Base-by-base conservation (phyloP, 2,113 vertebrate species). In the Microcebus griseorufus region DNA sequence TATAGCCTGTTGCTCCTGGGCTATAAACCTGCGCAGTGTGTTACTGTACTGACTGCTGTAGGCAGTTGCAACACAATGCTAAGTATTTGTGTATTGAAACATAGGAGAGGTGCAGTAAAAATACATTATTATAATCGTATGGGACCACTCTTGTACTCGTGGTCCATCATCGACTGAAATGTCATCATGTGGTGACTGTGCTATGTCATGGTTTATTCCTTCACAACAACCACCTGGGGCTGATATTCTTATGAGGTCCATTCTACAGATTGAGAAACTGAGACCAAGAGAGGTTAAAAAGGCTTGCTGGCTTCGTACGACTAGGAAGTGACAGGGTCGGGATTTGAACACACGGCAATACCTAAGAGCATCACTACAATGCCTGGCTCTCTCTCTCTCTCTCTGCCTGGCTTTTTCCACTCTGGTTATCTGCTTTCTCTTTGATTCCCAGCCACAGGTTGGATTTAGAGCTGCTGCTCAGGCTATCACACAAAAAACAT, bases 261-360 rank as follows among this genome's bases (percentile, higher is more conserved):
- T 78, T 76, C 37, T 29, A 32, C 12, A 78, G 70, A 83, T 1
- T 8, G 86, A 79, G 67, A 83, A 58, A 82, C 67, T 0, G 51
- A 91, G 88, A 45, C 51, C 9, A 37, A 12, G n/a, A 37, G 17
- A 10, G 5, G 39, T 4, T 7, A 0, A 53, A 75, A 76, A 65
- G 55, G 45, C 16, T 18, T 34, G 53, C 6, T 32, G n/a, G 16
- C 29, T 3, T 27, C 22, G 18, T 9, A n/a, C 3, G 0, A 45
- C 1, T 42, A 60, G 23, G 32, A 88, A 83, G 65, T 12, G 51
- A 13, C 11, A 5, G 22, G 10, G 37, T 22, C 5, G 4, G 53
- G 45, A 42, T 84, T 65, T 5, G 20, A 94, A 81, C 60, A 22
- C 1, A 0, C 0, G 1, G 29, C 37, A 10, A 20, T 0, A 8